phyloP scores from a whole-genome alignment of 2,113 vertebrate species.

The Cyanoderma ruficeps region DNA sequence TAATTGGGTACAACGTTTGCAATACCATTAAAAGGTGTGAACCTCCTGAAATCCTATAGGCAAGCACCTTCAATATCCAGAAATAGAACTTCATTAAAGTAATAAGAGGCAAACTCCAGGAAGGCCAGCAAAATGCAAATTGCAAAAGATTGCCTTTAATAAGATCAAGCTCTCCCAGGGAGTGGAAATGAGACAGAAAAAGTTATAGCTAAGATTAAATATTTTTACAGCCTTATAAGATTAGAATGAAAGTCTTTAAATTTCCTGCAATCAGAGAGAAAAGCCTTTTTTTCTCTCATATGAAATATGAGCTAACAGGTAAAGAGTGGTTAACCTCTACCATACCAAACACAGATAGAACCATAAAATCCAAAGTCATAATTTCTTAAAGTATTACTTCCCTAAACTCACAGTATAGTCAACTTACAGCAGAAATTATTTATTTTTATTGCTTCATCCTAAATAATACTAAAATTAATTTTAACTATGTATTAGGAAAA shows the following conservation, averaged over 20 bases:
- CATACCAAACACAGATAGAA: neutral
- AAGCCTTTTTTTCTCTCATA: neutral
- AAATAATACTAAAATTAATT: neutral
- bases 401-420: neutral
- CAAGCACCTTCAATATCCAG: neutral
- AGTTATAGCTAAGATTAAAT: conserved; percentile 39
- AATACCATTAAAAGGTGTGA: neutral
- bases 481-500: neutral
- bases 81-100: conserved; percentile 26
- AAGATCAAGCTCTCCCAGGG: conserved; percentile 20
- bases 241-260: conserved; percentile 35
- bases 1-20: neutral
- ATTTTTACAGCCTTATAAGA: conserved; percentile 23
- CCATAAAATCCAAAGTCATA: neutral
- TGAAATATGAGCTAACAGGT: neutral
- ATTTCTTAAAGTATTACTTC: neutral
- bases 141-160: conserved; percentile 22
- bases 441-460: neutral
- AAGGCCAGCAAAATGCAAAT: conserved; percentile 41
- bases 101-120: conserved; percentile 16
- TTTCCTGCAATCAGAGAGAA: neutral
- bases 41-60: neutral
- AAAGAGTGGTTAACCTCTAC: neutral
- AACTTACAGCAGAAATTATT: neutral
- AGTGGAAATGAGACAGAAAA: conserved; percentile 36